Conservation (phyloP, 2,113 vertebrate species). For the Leucosticte australis region DNA sequence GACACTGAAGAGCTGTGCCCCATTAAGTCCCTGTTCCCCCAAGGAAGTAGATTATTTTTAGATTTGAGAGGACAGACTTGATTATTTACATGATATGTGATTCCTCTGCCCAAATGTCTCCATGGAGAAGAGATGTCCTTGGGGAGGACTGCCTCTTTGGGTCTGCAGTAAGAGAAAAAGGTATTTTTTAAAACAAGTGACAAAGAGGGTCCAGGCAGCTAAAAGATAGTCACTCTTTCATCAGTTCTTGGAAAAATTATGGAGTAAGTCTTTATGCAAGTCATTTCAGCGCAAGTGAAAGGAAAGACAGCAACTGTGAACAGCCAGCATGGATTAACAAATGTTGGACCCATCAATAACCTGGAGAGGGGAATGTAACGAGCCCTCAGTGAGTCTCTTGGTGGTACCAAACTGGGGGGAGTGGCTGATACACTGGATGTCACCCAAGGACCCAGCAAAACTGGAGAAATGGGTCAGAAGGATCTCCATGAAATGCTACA, state of each 20-base stretch:
- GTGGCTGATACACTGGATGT: neutral
- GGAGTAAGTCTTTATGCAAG: neutral
- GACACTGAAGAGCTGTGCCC: neutral
- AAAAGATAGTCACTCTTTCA: neutral
- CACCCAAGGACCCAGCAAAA: neutral
- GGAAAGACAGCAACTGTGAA: neutral
- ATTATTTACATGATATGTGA: neutral
- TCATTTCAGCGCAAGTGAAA: neutral
- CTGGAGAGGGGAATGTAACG: accelerated
- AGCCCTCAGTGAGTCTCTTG: neutral
- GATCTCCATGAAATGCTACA: neutral
- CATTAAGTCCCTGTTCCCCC: neutral
- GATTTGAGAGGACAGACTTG: neutral
- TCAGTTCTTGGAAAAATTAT: neutral
- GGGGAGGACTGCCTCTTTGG: neutral
- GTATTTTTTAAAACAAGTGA: neutral
- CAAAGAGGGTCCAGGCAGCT: neutral
- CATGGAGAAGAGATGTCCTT: neutral
- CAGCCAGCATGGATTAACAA: neutral
- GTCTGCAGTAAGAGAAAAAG: neutral
- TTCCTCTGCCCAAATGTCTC: neutral
- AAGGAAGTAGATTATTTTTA: neutral
- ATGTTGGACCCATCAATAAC: neutral
- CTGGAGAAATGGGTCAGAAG: neutral
- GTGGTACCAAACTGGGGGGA: neutral